Percentiles rank a stretch among this genome's conserved stretches.
Evolutionary conservation across 2,888 invertebrate genomes (phyloP).

Genomic region (Tethea ocularis): DNA sequence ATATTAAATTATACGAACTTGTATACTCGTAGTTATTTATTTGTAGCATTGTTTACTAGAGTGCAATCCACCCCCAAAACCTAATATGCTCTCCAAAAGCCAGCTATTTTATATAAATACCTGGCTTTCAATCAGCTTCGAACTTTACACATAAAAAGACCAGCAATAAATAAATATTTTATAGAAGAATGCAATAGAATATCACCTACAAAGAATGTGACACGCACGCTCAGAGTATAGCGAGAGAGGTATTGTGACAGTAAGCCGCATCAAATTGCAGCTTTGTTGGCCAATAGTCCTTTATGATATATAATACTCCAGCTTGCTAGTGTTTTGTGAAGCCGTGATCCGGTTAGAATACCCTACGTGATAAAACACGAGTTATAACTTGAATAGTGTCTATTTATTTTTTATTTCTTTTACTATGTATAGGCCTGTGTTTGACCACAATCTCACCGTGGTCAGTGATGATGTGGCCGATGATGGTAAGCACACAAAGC

Average conservation of each 20-base stretch:
- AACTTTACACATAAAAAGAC: neutral
- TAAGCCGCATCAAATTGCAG: slow-evolving; percentile 3
- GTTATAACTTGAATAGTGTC: neutral
- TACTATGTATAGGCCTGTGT: no score
- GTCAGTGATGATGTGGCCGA: no score
- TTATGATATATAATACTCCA: neutral
- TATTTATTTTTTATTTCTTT: no score
- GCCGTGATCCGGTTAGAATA: neutral
- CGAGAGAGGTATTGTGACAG: neutral
- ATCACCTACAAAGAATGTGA: neutral
- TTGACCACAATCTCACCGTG: no score
- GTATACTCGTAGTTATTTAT: no score
- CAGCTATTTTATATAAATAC: no score
- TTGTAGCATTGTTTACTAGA: no score
- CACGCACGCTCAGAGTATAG: neutral
- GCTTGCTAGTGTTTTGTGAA: neutral
- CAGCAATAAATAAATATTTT: neutral
- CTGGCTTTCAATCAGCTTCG: neutral
- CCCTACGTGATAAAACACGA: neutral
- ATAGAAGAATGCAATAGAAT: neutral
- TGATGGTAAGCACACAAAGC: no score
- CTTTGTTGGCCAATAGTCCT: neutral
- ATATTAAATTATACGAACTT: no score
- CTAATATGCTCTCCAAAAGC: no score
- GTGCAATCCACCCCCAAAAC: no score